Percentiles rank a stretch among this genome's conserved stretches.
These are phyloP conservation scores for Anseranas semipalmata DNA, from an alignment of 2,113 vertebrate species.

Conservation along the genomic window DNA sequence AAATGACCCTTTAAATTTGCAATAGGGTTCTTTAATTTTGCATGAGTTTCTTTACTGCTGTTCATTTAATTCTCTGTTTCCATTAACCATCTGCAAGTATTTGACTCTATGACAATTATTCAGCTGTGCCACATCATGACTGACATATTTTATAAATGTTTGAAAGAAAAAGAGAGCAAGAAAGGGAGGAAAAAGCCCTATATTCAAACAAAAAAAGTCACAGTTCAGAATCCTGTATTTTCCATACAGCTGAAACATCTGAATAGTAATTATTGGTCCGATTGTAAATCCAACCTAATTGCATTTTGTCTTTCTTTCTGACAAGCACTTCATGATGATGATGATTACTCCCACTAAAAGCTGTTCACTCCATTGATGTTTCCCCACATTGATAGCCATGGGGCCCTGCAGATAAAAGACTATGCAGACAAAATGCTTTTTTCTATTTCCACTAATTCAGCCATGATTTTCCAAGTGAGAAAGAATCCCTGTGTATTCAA, in stretches of 20 bases:
- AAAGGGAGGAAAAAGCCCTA: constrained; percentile 50
- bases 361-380: constrained; percentile 68
- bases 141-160: constrained; percentile 77
- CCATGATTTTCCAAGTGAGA: constrained; percentile 60
- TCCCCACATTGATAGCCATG: constrained; percentile 66
- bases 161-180: constrained; percentile 60
- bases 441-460: constrained; percentile 58
- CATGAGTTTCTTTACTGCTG: constrained; percentile 81
- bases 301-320: constrained; percentile 78
- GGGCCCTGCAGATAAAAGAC: constrained; percentile 51
- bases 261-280: constrained; percentile 75
- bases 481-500: background rate
- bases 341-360: constrained; percentile 71
- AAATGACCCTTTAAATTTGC: constrained; percentile 82
- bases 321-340: constrained; percentile 70
- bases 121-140: constrained; percentile 79
- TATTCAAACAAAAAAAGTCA: constrained; percentile 70
- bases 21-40: constrained; percentile 81
- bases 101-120: constrained; percentile 81
- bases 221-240: constrained; percentile 73
- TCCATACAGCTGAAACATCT: constrained; percentile 77
- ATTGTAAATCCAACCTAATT: constrained; percentile 79
- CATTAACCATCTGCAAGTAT: constrained; percentile 83
- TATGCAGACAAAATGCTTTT: constrained; percentile 38
- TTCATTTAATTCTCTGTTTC: constrained; percentile 83